Evolutionary conservation across 2,113 vertebrate genomes (phyloP).

Genomic region (Phalacrocorax pelagicus): DNA sequence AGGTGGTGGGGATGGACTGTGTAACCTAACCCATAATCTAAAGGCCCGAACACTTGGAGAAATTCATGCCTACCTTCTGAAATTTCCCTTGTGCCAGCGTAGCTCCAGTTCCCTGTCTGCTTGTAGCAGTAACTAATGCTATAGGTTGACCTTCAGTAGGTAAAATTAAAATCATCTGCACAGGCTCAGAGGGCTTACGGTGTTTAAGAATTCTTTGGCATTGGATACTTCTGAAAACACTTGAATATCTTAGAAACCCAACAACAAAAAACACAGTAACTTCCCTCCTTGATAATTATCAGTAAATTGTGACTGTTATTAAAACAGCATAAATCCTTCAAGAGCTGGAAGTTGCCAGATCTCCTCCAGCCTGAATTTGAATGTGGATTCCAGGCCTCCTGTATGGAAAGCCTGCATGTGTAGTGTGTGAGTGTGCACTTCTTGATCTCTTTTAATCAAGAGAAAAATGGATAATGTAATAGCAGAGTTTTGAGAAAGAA

Average conservation of each 20-base stretch:
- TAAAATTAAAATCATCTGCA: background rate
- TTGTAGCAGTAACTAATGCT: background rate
- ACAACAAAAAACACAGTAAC: background rate
- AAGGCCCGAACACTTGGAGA: background rate
- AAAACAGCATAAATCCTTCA: conserved; percentile 18
- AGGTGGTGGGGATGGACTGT: background rate
- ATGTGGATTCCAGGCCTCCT: conserved; percentile 27
- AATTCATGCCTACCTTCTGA: background rate
- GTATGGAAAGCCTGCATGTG: conserved; percentile 9
- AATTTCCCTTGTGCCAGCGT: background rate
- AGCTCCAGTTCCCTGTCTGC: background rate
- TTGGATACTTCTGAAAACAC: background rate
- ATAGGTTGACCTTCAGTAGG: background rate
- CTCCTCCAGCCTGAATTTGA: conserved; percentile 2
- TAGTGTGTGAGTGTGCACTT: background rate
- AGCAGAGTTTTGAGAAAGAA: conserved; percentile 29
- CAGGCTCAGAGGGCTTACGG: background rate
- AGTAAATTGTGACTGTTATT: conserved; percentile 20
- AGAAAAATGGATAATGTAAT: conserved; percentile 40
- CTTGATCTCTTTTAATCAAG: conserved; percentile 37
- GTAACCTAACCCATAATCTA: background rate
- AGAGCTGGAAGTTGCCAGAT: conserved; percentile 3
- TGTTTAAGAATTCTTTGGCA: background rate
- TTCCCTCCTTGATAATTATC: conserved; percentile 35
- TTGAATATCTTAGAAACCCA: background rate